A percentile compares a stretch with the other conserved stretches of the same genome.
phyloP scores from a whole-genome alignment of 1,140 invertebrate species.

The Bombus confusus region DNA sequence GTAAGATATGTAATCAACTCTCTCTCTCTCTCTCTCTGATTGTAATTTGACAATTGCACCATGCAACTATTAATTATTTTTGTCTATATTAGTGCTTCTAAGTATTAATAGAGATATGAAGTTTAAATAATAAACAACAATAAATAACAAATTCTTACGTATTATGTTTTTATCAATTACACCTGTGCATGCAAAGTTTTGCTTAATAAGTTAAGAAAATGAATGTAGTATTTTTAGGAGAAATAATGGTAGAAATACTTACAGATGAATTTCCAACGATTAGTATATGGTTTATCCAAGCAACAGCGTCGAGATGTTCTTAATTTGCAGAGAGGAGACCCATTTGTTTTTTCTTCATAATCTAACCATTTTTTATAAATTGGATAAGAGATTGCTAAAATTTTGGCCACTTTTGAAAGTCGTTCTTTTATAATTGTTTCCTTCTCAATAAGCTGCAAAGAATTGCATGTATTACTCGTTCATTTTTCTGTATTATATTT shows the following conservation, averaged over 20 bases:
- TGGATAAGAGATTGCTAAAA: conserved; percentile 78
- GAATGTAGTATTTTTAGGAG: conserved; percentile 20
- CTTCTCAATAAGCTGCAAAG: conserved; percentile 74
- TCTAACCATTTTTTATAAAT: conserved; percentile 78
- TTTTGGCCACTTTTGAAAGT: conserved; percentile 77
- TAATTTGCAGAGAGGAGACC: conserved; percentile 77
- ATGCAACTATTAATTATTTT: too few species aligned
- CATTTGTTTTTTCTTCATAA: conserved; percentile 67
- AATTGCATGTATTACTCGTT: neutral
- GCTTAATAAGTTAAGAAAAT: neutral
- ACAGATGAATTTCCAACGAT: conserved; percentile 81
- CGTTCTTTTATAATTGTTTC: conserved; percentile 73
- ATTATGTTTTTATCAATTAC: too few species aligned
- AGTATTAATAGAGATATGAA: too few species aligned
- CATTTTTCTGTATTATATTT: neutral
- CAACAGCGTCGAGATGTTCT: conserved; percentile 75
- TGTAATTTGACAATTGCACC: too few species aligned
- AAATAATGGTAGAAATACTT: conserved; percentile 64
- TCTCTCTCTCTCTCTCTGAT: too few species aligned
- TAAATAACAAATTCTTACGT: too few species aligned
- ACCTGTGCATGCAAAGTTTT: neutral
- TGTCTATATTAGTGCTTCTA: too few species aligned
- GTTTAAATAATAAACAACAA: too few species aligned
- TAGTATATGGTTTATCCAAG: conserved; percentile 75
- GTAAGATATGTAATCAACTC: too few species aligned